phyloP scores from a whole-genome alignment of 2,797 vertebrate genomes.

The Sphenodon punctatus region DNA sequence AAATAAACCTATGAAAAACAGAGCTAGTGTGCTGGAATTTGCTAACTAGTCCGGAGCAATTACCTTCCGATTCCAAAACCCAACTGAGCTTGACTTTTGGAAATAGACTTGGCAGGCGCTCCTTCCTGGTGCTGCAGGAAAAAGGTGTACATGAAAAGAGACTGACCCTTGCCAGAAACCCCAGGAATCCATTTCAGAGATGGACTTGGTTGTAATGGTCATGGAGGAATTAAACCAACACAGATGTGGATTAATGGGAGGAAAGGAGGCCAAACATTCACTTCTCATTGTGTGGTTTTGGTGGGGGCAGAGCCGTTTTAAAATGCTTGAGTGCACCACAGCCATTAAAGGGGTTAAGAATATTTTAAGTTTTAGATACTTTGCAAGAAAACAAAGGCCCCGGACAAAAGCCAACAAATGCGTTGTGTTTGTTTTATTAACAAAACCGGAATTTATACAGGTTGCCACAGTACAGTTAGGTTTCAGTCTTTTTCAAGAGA shows the following conservation, averaged over 20 bases:
- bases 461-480: conserved; percentile 43
- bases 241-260: conserved; percentile 49
- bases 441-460: conserved; percentile 34
- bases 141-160: conserved; percentile 71
- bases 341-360: conserved; percentile 62
- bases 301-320: conserved; percentile 48
- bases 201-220: conserved; percentile 40
- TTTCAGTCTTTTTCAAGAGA: conserved; percentile 47
- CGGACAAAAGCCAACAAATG: conserved; percentile 42
- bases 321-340: conserved; percentile 61
- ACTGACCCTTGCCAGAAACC: conserved; percentile 69
- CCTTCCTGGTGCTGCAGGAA: conserved; percentile 65
- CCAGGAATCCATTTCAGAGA: conserved; percentile 68
- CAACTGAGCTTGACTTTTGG: conserved; percentile 67
- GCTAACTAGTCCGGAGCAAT: conserved; percentile 69
- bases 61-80: conserved; percentile 63
- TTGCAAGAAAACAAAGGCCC: conserved; percentile 63
- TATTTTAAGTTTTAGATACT: conserved; percentile 47
- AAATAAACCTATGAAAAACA: conserved; percentile 84
- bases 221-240: conserved; percentile 46
- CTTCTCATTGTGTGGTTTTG: conserved; percentile 64
- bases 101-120: conserved; percentile 65
- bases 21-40: conserved; percentile 76
- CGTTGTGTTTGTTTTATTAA: conserved; percentile 10
- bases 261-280: conserved; percentile 16